phyloP scores from a whole-genome alignment of 1,140 invertebrate genomes.

The Habropoda laboriosa region DNA sequence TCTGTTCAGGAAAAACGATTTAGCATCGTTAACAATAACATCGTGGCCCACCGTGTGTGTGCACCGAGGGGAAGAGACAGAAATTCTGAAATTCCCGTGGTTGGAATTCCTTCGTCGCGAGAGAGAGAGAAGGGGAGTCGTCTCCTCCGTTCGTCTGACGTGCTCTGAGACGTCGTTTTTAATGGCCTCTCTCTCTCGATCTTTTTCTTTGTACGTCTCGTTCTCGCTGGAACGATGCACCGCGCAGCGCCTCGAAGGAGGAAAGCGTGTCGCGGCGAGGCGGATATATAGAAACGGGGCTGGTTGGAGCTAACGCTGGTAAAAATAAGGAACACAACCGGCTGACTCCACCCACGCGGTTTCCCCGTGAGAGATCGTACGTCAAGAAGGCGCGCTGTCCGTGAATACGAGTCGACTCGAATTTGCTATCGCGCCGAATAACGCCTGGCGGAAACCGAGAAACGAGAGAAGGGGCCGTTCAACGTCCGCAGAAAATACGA shows the following conservation, averaged over 20 bases:
- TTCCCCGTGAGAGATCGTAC: constrained; percentile 60
- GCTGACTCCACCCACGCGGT: constrained; percentile 59
- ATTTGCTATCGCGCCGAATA: constrained; percentile 60
- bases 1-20: background rate
- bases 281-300: constrained; percentile 27
- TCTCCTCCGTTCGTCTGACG: background rate
- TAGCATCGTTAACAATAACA: constrained; percentile 25
- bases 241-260: no score
- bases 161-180: background rate
- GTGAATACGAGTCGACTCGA: constrained; percentile 55
- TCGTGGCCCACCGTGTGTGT: no score
- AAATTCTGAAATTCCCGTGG: constrained; percentile 11
- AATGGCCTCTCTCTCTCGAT: background rate
- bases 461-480: constrained; percentile 36
- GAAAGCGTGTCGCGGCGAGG: constrained; percentile 14
- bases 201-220: background rate
- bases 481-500: constrained; percentile 7
- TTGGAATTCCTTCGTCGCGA: background rate
- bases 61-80: no score
- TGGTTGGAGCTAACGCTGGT: constrained; percentile 22
- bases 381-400: constrained; percentile 52
- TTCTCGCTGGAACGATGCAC: background rate
- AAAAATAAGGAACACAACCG: constrained; percentile 65
- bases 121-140: no score
- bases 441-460: constrained; percentile 36